Evolutionary conservation across 2,113 vertebrate species (phyloP).

Genomic region (Pelodiscus sinensis): DNA sequence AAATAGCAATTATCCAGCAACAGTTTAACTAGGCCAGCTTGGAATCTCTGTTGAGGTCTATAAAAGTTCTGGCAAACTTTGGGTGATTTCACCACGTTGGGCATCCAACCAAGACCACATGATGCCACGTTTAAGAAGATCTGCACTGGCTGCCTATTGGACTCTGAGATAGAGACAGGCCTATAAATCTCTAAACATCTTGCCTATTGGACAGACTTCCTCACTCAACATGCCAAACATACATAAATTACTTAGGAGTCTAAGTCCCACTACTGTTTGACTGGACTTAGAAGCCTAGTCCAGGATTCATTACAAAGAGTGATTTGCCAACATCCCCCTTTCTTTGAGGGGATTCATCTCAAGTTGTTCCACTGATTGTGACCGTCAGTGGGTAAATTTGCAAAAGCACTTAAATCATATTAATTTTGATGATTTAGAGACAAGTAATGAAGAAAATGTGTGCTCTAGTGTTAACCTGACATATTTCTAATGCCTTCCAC

Average conservation of each 20-base stretch:
- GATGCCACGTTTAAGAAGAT: neutral
- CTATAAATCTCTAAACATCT: neutral
- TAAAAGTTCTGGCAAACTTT: neutral
- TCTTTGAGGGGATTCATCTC: neutral
- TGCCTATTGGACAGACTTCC: neutral
- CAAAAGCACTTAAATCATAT: neutral
- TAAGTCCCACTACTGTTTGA: too few relatives aligned
- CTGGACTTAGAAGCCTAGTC: neutral
- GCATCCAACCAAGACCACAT: neutral
- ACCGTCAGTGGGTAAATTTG: accelerated
- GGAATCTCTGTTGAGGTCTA: neutral
- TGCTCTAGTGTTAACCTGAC: neutral
- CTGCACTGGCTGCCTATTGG: neutral
- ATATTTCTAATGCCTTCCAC: neutral
- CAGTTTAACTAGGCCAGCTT: neutral
- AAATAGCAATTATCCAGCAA: neutral
- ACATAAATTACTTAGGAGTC: neutral
- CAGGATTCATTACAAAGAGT: neutral
- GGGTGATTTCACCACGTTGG: neutral
- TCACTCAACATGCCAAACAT: neutral
- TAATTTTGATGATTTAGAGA: neutral
- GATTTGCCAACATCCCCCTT: neutral
- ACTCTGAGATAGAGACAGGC: neutral
- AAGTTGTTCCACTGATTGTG: neutral
- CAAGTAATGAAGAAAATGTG: neutral